A percentile compares a stretch with the other conserved stretches of the same genome.
phyloP scores from a whole-genome alignment of 2,888 invertebrate genomes.

The Leptopilina drosophilae region DNA sequence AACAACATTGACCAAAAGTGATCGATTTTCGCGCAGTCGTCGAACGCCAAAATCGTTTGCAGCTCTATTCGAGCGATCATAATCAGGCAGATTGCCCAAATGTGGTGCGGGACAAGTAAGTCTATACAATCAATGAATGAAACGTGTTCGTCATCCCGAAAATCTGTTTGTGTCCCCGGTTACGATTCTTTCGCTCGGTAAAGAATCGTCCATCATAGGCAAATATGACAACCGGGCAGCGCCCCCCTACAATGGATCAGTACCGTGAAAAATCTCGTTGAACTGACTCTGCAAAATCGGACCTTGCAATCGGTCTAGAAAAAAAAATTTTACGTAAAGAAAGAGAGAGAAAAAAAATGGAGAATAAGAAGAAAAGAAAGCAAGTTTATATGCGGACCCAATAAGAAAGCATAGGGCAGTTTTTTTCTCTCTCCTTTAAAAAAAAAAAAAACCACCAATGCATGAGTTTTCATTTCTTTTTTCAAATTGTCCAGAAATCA shows the following conservation, averaged over 20 bases:
- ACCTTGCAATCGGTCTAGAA: conserved; percentile 59
- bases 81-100: conserved; percentile 72
- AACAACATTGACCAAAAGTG: conserved; percentile 2
- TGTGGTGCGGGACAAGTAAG: conserved; percentile 63
- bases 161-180: conserved; percentile 68
- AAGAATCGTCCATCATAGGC: conserved; percentile 76
- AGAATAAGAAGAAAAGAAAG: conserved; percentile 38
- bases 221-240: conserved; percentile 76
- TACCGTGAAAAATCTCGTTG: conserved; percentile 74
- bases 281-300: conserved; percentile 75
- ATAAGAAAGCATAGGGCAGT: conserved; percentile 30
- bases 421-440: conserved; percentile 4
- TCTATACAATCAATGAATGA: conserved; percentile 65
- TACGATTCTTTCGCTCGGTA: conserved; percentile 56
- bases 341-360: conserved; percentile 48
- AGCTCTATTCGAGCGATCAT: conserved; percentile 67
- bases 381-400: conserved; percentile 14
- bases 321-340: conserved; percentile 38
- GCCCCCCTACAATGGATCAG: conserved; percentile 69
- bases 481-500: background rate
- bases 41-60: conserved; percentile 62
- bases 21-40: conserved; percentile 50
- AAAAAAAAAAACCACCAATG: background rate
- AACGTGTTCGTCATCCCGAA: conserved; percentile 72
- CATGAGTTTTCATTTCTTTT: background rate